Evolutionary conservation across 1,140 invertebrate genomes (phyloP).

Genomic region (Ceratina calcarata): DNA sequence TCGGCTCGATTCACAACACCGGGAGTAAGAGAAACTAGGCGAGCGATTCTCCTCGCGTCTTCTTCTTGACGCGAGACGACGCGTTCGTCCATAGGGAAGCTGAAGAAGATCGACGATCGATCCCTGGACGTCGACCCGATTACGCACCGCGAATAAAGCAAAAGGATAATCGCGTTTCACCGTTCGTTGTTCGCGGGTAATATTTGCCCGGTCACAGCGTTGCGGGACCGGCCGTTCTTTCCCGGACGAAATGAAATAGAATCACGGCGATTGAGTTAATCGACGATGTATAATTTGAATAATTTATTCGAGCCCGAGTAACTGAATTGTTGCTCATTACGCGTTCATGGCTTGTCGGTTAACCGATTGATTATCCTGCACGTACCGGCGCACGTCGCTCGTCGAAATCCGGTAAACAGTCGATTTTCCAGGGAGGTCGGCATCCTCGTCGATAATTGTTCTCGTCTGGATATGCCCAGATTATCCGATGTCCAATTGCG

Average conservation of each 20-base stretch:
- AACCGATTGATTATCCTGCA: constrained; percentile 55
- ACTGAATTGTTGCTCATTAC: constrained; percentile 54
- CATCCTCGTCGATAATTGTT: constrained; percentile 28
- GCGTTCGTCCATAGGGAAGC: no score
- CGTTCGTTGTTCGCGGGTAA: background rate
- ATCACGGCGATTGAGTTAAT: constrained; percentile 39
- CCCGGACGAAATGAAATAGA: constrained; percentile 15
- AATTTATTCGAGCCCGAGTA: constrained; percentile 42
- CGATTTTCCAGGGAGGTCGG: constrained; percentile 19
- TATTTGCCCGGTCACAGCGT: background rate
- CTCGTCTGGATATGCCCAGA: constrained; percentile 1
- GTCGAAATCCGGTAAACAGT: constrained; percentile 35
- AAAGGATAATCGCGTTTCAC: background rate
- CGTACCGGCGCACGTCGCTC: background rate
- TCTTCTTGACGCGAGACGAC: no score
- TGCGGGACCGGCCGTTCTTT: constrained; percentile 3
- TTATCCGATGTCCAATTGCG: constrained; percentile 16
- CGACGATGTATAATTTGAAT: constrained; percentile 45
- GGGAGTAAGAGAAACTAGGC: no score
- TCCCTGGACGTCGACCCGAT: background rate
- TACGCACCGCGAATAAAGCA: background rate
- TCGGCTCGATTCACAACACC: no score
- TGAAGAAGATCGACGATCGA: background rate
- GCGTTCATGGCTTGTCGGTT: constrained; percentile 52
- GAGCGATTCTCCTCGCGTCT: no score